Percentiles rank a stretch among this genome's conserved stretches.
Conservation (phyloP, 1,140 invertebrate genomes). For the Phortica variegata region DNA sequence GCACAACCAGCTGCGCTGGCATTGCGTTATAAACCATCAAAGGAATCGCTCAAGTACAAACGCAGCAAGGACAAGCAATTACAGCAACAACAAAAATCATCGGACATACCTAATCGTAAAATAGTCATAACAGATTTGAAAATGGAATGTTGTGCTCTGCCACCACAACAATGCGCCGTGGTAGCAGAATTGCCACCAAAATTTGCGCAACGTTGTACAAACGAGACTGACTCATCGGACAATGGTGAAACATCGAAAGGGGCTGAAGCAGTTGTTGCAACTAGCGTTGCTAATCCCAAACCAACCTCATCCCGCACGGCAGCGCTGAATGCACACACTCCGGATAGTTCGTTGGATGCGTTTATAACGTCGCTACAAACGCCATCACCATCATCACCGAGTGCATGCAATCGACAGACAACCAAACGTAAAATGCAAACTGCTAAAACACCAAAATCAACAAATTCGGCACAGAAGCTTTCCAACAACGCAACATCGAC, state of each 20-base stretch:
- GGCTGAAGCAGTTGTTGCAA: background rate
- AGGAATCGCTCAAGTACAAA: conserved; percentile 31
- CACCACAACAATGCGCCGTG: conserved; percentile 33
- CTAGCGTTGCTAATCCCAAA: background rate
- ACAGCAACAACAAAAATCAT: background rate
- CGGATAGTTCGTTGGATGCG: too few relatives aligned
- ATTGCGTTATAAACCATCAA: conserved; percentile 30
- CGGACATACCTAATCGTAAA: conserved; percentile 5
- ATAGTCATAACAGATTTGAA: conserved; percentile 13
- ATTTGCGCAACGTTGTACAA: conserved; percentile 24
- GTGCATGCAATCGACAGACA: background rate
- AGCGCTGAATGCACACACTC: too few relatives aligned
- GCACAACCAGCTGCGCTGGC: conserved; percentile 8
- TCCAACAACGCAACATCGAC: too few relatives aligned
- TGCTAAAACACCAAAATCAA: background rate
- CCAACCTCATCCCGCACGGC: too few relatives aligned
- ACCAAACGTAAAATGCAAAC: background rate
- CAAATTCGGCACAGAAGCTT: conserved; percentile 6
- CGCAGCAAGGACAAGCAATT: conserved; percentile 17
- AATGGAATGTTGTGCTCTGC: conserved; percentile 30
- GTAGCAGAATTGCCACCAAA: conserved; percentile 32
- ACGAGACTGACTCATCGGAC: conserved; percentile 31
- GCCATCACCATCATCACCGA: background rate
- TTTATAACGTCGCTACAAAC: too few relatives aligned
- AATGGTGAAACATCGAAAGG: conserved; percentile 15